Evolutionary conservation across 2,113 vertebrate genomes (phyloP), one percentile per base, ranked within the genome.

Genomic region (Climacteris rufus): DNA sequence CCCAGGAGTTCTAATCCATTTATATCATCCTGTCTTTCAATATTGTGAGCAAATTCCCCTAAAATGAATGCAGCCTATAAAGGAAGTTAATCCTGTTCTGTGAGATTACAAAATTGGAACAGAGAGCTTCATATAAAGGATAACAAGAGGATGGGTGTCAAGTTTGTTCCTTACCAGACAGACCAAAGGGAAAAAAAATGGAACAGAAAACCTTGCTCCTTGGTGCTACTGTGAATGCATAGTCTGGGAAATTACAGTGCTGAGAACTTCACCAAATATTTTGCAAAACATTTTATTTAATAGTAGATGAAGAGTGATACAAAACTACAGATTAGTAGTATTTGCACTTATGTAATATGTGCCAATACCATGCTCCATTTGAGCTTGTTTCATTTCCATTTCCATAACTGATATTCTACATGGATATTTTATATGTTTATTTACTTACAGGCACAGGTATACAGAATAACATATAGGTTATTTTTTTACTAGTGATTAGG

Each of bases 1-100:
- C 76, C 68, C 68, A 74, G 89, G 80, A 83, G 88, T 83, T 93
- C 68, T 92, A 90, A 88, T 79, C 76, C 93, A 86, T 78, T 95
- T 93, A 72, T 83, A 86, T 70, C 57, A 88, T 77, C 63, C 39
- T 49, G 23, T 57, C 86, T 86, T 92, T 90, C 87, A 87, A 86
- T 63, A 92, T 28, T 74, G 64, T 53, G 78, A 94, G 71, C 42
- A 92, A 97, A 95, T 88, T 72, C 66, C 64, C 47, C 47, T 65
- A 47, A 90, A 92, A 88, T 50, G 61, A 94, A 79, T 69, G 66
- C 50, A 54, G 28, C 18, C 47, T 33, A 14, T 27, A 92, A 76
- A 57, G 72, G 44, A 93, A 92, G 71, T 83, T 93, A 96, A 93
- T 94, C 87, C 81, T 79, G 56, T 89, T 87, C 74, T 71, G 39